Conservation (phyloP, 1,140 invertebrate genomes). For the Uloborus diversus region DNA sequence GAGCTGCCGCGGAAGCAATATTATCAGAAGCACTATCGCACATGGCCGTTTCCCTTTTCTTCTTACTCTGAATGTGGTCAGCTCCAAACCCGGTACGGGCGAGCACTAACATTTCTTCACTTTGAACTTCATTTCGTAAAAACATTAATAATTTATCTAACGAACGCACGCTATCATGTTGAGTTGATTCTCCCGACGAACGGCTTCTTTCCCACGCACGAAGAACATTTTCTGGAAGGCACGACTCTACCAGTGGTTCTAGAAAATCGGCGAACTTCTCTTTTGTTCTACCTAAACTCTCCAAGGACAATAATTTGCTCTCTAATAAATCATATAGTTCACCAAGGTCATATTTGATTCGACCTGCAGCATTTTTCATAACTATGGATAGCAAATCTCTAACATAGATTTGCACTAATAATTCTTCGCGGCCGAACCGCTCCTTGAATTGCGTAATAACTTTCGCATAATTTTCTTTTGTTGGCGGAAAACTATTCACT, state of each 20-base stretch:
- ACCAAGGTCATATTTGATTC: neutral
- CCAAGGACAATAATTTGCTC: neutral
- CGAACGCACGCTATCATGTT: neutral
- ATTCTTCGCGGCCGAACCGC: slow-evolving; percentile 55
- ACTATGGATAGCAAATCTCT: slow-evolving; percentile 25
- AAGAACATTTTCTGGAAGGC: neutral
- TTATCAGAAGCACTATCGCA: neutral
- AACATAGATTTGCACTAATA: slow-evolving; percentile 57
- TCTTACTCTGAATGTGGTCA: neutral
- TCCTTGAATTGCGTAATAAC: slow-evolving; percentile 42
- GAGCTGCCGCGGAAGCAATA: neutral
- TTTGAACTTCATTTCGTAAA: neutral
- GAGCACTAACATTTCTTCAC: neutral
- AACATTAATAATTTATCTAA: neutral
- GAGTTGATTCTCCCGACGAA: neutral
- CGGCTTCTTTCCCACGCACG: neutral
- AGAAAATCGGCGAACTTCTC: neutral
- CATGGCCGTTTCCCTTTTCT: neutral
- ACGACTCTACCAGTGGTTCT: neutral
- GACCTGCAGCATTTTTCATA: neutral
- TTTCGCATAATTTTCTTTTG: slow-evolving; percentile 53
- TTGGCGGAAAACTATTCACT: slow-evolving; percentile 55
- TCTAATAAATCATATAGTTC: neutral
- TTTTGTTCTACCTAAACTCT: neutral
- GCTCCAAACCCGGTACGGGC: neutral